phyloP scores from a whole-genome alignment of 2,888 invertebrate species.

The Nycteola revayana region DNA sequence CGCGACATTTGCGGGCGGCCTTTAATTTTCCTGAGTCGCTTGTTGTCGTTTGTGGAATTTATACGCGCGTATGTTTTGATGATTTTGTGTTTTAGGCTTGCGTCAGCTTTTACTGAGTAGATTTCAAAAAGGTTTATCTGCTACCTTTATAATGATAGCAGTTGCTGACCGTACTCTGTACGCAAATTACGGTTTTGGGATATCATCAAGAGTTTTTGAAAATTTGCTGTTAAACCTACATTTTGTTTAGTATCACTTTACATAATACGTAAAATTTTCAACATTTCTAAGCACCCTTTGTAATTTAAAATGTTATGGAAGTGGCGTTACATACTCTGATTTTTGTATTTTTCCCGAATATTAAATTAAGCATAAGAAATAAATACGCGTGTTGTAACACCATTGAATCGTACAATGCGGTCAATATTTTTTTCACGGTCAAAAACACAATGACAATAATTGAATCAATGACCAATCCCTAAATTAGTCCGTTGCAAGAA shows the following conservation, averaged over 20 bases:
- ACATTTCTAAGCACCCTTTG: too few species aligned
- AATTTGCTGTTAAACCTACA: conserved; percentile 2
- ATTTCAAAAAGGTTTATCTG: conserved; percentile 26
- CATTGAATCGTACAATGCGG: too few species aligned
- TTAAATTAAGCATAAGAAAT: too few species aligned
- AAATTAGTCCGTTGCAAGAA: conserved; percentile 2
- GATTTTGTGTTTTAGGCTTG: conserved; percentile 29
- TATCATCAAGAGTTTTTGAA: conserved; percentile 5
- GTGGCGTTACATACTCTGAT: too few species aligned
- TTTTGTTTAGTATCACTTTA: not conserved
- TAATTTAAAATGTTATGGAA: too few species aligned
- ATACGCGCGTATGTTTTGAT: conserved; percentile 33
- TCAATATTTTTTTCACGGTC: too few species aligned
- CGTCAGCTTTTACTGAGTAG: conserved; percentile 24
- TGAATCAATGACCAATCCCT: conserved; percentile 8
- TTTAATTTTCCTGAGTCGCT: conserved; percentile 43
- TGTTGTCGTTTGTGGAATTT: conserved; percentile 40
- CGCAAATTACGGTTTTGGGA: conserved; percentile 22
- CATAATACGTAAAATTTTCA: too few species aligned
- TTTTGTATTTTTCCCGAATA: too few species aligned
- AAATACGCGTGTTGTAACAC: too few species aligned
- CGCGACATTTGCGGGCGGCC: conserved; percentile 42
- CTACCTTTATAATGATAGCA: conserved; percentile 7
- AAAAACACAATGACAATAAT: conserved; percentile 13
- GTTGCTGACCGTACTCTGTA: conserved; percentile 13